A percentile compares a stretch with the other conserved stretches of the same genome.
Conservation (phyloP, 2,888 invertebrate genomes). For the Drosophila rubida region DNA sequence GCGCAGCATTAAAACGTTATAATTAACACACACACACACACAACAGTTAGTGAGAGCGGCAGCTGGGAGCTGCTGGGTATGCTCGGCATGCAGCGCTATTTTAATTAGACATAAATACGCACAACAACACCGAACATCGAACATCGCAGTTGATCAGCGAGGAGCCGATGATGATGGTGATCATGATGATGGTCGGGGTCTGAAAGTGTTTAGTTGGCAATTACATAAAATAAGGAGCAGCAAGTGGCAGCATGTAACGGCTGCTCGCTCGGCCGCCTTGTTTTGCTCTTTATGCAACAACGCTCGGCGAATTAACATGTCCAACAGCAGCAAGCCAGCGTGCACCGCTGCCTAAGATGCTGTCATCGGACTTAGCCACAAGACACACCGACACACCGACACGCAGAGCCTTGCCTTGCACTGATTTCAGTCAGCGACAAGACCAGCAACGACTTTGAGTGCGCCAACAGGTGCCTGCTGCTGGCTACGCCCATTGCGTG, state of each 20-base stretch:
- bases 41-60: constrained; percentile 9
- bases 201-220: constrained; percentile 78
- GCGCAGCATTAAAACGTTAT: constrained; percentile 63
- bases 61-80: constrained; percentile 62
- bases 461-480: constrained; percentile 75
- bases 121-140: constrained; percentile 43
- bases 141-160: not conserved
- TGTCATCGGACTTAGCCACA: constrained; percentile 70
- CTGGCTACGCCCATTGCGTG: constrained; percentile 80
- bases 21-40: constrained; percentile 65
- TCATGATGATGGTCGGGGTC: constrained; percentile 42
- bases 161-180: constrained; percentile 26
- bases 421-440: constrained; percentile 72
- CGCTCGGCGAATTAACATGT: constrained; percentile 74
- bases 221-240: constrained; percentile 81
- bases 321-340: constrained; percentile 75
- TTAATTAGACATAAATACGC: constrained; percentile 81
- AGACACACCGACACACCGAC: constrained; percentile 32
- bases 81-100: constrained; percentile 66
- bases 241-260: constrained; percentile 73
- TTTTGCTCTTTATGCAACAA: constrained; percentile 75
- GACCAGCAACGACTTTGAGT: constrained; percentile 36
- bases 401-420: constrained; percentile 65
- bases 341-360: constrained; percentile 67
- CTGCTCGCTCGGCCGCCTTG: constrained; percentile 23